A percentile compares a stretch with the other conserved stretches of the same genome.
These are phyloP conservation scores for Spea multiplicata DNA, from an alignment of 2,113 vertebrate genomes.

Conservation along the genomic window DNA sequence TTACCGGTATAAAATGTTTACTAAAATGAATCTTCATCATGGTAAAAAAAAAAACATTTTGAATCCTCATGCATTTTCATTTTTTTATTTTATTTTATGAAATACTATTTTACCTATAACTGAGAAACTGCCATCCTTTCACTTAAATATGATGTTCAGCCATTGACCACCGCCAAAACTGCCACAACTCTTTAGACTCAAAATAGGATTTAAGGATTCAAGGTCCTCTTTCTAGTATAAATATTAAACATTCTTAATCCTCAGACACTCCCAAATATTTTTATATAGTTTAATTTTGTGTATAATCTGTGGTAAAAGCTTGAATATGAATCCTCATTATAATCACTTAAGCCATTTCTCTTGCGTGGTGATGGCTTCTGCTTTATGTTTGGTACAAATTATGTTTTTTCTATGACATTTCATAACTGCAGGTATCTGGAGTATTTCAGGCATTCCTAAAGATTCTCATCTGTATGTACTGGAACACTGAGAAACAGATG, in stretches of 20 bases:
- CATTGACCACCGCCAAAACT: neutral
- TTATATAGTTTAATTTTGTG: slow-evolving; percentile 16
- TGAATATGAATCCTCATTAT: neutral
- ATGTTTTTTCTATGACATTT: slow-evolving; percentile 13
- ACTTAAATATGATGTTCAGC: too few relatives aligned
- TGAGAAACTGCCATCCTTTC: too few relatives aligned
- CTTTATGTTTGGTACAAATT: slow-evolving; percentile 7
- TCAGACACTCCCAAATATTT: slow-evolving; percentile 19
- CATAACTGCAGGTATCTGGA: slow-evolving; percentile 31
- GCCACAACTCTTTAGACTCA: neutral
- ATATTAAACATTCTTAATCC: neutral
- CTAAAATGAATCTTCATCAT: too few relatives aligned
- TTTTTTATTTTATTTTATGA: too few relatives aligned
- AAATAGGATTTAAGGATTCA: neutral
- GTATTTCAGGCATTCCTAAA: slow-evolving; percentile 20
- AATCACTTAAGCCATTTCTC: neutral
- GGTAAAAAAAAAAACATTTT: too few relatives aligned
- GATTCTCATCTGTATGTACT: slow-evolving; percentile 4
- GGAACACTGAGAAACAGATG: slow-evolving; percentile 28
- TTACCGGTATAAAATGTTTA: too few relatives aligned
- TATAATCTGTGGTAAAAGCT: slow-evolving; percentile 17
- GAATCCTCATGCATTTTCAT: too few relatives aligned
- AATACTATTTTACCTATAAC: too few relatives aligned
- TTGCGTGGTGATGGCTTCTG: slow-evolving; percentile 16
- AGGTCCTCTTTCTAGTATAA: slow-evolving; percentile 1